Evolutionary conservation across 2,797 vertebrate species (phyloP).

Genomic region (Muraenolepis orangiensis): DNA sequence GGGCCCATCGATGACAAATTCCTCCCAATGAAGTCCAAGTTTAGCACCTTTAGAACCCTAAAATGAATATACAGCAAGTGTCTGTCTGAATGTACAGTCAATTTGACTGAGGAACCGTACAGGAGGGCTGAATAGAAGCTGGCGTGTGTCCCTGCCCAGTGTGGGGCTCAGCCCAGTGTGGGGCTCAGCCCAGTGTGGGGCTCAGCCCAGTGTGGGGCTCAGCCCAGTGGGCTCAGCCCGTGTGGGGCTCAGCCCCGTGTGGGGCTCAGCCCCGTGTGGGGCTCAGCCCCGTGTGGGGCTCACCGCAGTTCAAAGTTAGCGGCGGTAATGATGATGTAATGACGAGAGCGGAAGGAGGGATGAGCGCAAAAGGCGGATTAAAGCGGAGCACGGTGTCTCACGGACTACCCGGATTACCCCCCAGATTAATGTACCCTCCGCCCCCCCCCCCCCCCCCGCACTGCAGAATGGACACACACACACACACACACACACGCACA

Average conservation of each 20-base stretch:
- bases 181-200: no score
- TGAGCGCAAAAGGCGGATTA: slow-evolving; percentile 62
- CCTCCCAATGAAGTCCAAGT: not conserved
- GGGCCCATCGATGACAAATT: not conserved
- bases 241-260: no score
- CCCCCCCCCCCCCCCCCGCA: not conserved
- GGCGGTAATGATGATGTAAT: slow-evolving; percentile 58
- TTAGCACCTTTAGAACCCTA: not conserved
- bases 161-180: slow-evolving; percentile 24
- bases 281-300: slow-evolving; percentile 59
- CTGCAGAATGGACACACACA: no score
- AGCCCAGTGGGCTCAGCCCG: no score
- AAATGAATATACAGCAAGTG: not conserved
- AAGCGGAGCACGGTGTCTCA: slow-evolving; percentile 47
- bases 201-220: no score
- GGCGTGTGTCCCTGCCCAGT: not conserved
- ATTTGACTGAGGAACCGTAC: not conserved
- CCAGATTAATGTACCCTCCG: slow-evolving; percentile 55
- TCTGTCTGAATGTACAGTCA: no score
- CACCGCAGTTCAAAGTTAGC: slow-evolving; percentile 55
- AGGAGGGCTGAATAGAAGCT: not conserved
- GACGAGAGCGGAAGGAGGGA: slow-evolving; percentile 42
- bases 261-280: no score
- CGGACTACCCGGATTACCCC: slow-evolving; percentile 61
- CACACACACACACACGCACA: no score